phyloP scores from a whole-genome alignment of 2,113 vertebrate genomes.

The Halichoeres trimaculatus region DNA sequence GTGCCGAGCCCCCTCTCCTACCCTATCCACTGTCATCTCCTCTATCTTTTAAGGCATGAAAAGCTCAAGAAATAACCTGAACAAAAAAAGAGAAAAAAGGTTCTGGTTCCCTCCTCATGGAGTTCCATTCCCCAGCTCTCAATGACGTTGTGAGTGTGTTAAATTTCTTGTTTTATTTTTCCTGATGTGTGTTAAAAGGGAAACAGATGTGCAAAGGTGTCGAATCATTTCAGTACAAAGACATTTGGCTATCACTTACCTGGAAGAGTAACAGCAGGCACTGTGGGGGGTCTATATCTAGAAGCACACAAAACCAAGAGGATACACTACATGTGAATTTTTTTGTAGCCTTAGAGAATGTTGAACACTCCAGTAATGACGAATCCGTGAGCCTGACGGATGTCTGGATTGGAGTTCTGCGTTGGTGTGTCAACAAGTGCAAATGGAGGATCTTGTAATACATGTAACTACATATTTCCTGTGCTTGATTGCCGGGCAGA shows the following conservation, averaged over 20 bases:
- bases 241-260: constrained; percentile 18
- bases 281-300: constrained; percentile 31
- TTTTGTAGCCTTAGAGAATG: background rate
- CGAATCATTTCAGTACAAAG: constrained; percentile 16
- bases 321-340: constrained; percentile 10
- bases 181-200: background rate
- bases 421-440: background rate
- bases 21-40: no score
- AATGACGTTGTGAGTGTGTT: background rate
- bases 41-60: no score
- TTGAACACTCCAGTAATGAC: constrained; percentile 22
- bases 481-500: background rate
- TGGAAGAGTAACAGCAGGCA: constrained; percentile 28
- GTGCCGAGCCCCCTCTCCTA: no score
- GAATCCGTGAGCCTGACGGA: constrained; percentile 15
- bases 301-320: constrained; percentile 15
- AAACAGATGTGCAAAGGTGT: constrained; percentile 6
- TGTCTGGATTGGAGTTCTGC: constrained; percentile 17
- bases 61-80: no score
- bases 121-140: background rate
- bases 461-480: background rate
- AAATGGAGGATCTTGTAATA: background rate
- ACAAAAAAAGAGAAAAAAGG: no score
- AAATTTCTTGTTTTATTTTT: background rate
- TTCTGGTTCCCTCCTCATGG: no score